Conservation (phyloP, 2,888 invertebrate genomes). For the Strigamia maritima region DNA sequence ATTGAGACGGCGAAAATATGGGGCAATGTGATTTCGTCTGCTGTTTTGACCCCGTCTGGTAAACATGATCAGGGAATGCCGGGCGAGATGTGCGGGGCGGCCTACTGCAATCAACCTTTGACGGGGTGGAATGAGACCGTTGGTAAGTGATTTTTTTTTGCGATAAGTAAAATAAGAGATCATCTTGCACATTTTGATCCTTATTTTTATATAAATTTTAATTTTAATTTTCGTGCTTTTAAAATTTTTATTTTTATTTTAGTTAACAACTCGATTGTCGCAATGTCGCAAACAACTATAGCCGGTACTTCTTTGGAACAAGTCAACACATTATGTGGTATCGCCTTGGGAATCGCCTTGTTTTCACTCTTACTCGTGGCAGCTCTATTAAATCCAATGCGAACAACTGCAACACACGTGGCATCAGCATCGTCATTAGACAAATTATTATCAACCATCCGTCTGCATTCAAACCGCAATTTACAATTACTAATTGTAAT, state of each 20-base stretch:
- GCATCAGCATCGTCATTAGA: not conserved
- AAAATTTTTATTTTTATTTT: not conserved
- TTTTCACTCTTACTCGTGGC: conserved; percentile 36
- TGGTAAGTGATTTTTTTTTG: too few relatives aligned
- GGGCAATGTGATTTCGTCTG: conserved; percentile 41
- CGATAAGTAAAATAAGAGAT: too few relatives aligned
- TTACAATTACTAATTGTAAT: conserved; percentile 90
- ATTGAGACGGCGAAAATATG: conserved; percentile 39
- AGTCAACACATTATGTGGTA: not conserved
- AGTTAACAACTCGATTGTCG: not conserved
- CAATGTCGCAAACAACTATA: not conserved
- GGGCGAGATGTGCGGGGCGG: conserved; percentile 18
- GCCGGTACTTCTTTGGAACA: not conserved
- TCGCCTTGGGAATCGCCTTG: not conserved
- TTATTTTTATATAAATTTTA: not conserved
- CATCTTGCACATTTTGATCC: not conserved
- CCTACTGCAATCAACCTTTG: conserved; percentile 37
- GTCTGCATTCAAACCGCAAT: conserved; percentile 83
- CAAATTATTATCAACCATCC: conserved; percentile 58
- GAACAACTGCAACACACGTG: not conserved
- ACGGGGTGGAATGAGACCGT: not conserved
- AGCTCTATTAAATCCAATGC: not conserved
- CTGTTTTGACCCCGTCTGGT: not conserved
- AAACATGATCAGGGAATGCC: not conserved
- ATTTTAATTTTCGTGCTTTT: not conserved